phyloP scores from a whole-genome alignment of 1,140 invertebrate genomes.

The Drosophila kepulauana region DNA sequence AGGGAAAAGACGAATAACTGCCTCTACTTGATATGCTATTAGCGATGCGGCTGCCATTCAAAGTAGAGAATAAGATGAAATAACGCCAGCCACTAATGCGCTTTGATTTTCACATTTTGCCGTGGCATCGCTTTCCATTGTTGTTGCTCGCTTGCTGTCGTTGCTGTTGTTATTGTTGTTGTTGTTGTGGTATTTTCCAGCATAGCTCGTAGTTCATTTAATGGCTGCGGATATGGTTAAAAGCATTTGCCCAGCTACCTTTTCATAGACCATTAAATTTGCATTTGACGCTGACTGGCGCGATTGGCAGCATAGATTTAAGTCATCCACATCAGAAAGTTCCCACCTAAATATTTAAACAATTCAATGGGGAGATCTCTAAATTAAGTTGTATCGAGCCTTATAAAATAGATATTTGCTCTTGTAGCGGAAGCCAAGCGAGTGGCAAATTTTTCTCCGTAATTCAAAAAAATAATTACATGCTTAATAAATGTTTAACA shows the following conservation, averaged over 20 bases:
- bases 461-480: too few relatives aligned
- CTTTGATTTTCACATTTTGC: slow-evolving; percentile 78
- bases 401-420: too few relatives aligned
- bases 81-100: slow-evolving; percentile 75
- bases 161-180: slow-evolving; percentile 21
- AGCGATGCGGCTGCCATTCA: slow-evolving; percentile 40
- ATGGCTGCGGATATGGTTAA: slow-evolving; percentile 81
- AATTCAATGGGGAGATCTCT: background rate
- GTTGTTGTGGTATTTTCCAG: slow-evolving; percentile 31
- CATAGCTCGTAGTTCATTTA: slow-evolving; percentile 51
- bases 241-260: slow-evolving; percentile 76
- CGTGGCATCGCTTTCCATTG: slow-evolving; percentile 71
- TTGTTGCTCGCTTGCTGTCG: slow-evolving; percentile 46
- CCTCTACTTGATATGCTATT: slow-evolving; percentile 52
- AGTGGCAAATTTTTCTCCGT: too few relatives aligned
- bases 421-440: too few relatives aligned
- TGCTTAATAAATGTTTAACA: too few relatives aligned
- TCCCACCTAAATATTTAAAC: slow-evolving; percentile 58
- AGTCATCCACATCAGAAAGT: slow-evolving; percentile 8
- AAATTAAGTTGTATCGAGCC: too few relatives aligned
- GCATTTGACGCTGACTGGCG: slow-evolving; percentile 78
- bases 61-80: slow-evolving; percentile 57
- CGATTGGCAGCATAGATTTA: slow-evolving; percentile 55
- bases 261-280: slow-evolving; percentile 83
- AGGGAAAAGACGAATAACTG: background rate